phyloP scores from a whole-genome alignment of 2,113 vertebrate species.

The Noturus placidus region DNA sequence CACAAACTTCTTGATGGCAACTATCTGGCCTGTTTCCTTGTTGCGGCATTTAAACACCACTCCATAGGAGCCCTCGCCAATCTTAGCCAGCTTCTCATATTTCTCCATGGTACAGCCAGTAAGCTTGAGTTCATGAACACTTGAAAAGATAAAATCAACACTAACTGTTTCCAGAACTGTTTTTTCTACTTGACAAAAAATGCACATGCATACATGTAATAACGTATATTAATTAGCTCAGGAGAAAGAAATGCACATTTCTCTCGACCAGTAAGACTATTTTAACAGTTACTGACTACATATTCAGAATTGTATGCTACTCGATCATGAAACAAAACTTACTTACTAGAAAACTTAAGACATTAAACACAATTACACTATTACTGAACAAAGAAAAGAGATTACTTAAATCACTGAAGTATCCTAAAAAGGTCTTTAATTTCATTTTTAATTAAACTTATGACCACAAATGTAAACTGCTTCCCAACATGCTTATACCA shows the following conservation, averaged over 20 bases:
- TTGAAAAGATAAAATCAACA: slow-evolving; percentile 14
- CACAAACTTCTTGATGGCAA: slow-evolving; percentile 95
- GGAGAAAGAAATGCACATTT: background rate
- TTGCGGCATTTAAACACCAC: slow-evolving; percentile 95
- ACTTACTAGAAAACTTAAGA: background rate
- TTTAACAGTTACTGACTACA: background rate
- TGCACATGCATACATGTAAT: background rate
- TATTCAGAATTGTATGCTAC: background rate
- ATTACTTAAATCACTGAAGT: background rate
- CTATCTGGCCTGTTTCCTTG: slow-evolving; percentile 86
- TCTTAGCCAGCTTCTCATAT: slow-evolving; percentile 90
- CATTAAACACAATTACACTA: background rate
- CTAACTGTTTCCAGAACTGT: background rate
- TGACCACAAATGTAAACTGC: background rate
- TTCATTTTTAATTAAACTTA: background rate
- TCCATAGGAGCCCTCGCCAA: slow-evolving; percentile 93
- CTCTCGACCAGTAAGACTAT: background rate
- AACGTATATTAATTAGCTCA: background rate
- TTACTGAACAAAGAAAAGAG: background rate
- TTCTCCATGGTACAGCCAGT: slow-evolving; percentile 80
- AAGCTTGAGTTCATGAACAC: slow-evolving; percentile 25
- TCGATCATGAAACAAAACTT: background rate
- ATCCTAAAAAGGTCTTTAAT: background rate
- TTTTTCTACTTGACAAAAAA: background rate
- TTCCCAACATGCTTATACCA: background rate